Evolutionary conservation across 2,113 vertebrate species (phyloP).

Genomic region (Anoplopoma fimbria): DNA sequence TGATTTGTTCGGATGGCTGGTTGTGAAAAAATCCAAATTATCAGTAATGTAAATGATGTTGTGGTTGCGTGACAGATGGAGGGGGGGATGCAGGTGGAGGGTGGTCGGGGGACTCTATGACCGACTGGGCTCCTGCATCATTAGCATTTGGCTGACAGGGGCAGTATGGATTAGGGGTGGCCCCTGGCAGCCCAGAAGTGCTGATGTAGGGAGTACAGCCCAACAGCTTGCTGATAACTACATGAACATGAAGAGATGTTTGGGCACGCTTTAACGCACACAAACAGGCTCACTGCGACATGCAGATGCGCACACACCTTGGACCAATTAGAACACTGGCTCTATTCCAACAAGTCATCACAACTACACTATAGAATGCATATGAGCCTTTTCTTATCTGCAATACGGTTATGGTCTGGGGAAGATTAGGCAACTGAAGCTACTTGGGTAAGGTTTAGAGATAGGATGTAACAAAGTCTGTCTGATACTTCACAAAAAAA

Average conservation of each 20-base stretch:
- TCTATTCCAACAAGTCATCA: background rate
- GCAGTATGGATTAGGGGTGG: conserved; percentile 61
- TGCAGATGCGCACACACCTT: background rate
- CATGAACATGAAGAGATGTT: conserved; percentile 40
- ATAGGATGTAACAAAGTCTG: background rate
- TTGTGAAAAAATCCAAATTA: conserved; percentile 4
- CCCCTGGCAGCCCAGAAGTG: conserved; percentile 52
- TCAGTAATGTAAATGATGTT: conserved; percentile 2
- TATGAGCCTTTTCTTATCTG: background rate
- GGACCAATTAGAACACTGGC: background rate
- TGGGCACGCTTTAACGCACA: conserved; percentile 1
- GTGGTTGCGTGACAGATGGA: conserved; percentile 25
- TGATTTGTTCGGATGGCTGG: background rate
- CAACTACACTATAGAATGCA: background rate
- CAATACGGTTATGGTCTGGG: background rate
- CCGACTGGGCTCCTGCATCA: conserved; percentile 42
- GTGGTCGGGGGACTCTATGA: background rate
- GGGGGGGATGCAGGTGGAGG: background rate
- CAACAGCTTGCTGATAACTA: conserved; percentile 56
- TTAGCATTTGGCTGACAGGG: conserved; percentile 74
- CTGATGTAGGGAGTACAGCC: conserved; percentile 44
- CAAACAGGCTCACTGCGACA: background rate
- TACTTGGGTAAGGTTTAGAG: too few species aligned
- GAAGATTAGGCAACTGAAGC: background rate
- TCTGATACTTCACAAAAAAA: background rate